Evolutionary conservation across 2,888 invertebrate species (phyloP), one percentile per base, ranked within the genome.

Genomic region (Drepana falcataria): DNA sequence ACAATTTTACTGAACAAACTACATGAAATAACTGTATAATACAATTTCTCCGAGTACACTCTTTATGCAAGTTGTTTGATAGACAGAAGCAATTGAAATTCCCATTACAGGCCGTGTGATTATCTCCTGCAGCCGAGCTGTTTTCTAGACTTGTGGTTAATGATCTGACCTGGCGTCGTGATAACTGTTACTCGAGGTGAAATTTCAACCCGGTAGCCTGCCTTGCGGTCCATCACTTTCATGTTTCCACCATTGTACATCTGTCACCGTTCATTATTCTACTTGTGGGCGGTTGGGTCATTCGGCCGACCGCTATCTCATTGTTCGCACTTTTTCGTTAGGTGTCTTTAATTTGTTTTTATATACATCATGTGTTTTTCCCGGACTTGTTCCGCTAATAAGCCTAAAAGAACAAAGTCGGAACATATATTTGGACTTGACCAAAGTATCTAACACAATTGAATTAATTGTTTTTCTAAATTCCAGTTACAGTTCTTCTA

Each of bases 151-250:
- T 44, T 9, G 44, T 44, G 44, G 44, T 9, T 44, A 44, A 44
- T 44, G 44, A 9, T 44, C 9, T 44, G 44, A 44, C 44, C 44
- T 44, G 9, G 44, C 44, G 2, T 44, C 3, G 9, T 44, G 6
- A 44, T 9, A 44, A 44, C 44, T 2, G 44, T 44, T 44, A 44
- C 9, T 9, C 6, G 44, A 44, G 44, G 44, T 44, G 44, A 44
- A 44, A 44, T 37, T 44, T 55, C 57, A 60, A 58, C 52, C 59
- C 56, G 56, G 64, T 57, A 58, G 56, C 59, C 52, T 47, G 54
- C 48, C 52, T 41, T 59, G 54, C 53, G 41, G 53, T 52, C 53
- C 52, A 54, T 62, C 58, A 72, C 77, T 75, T 73, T 75, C 77
- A 44, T 9, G 3, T 44, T 44, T 44, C 44, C 44, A 65, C 75